Percentiles rank a stretch among this genome's conserved stretches.
These are phyloP conservation scores for Diplodus sargus DNA, from an alignment of 2,797 vertebrate species.

Conservation along the genomic window DNA sequence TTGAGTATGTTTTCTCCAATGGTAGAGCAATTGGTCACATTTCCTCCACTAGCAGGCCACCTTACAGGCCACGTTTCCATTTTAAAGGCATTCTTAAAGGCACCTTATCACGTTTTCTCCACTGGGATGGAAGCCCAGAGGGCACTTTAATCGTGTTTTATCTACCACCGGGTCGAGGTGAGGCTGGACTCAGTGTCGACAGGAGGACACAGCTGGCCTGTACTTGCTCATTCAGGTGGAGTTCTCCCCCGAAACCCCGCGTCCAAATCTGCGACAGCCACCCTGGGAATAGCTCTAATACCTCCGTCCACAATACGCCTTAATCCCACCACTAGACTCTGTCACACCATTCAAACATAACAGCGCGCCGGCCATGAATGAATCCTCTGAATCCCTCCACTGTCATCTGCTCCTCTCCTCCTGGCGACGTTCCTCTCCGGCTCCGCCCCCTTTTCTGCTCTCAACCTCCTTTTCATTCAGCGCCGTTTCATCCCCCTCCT, in stretches of 20 bases:
- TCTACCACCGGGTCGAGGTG: neutral
- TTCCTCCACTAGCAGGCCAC: neutral
- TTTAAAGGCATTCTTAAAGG: too few relatives aligned
- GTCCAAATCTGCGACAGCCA: constrained; percentile 4
- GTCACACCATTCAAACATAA: constrained; percentile 87
- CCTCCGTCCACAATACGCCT: constrained; percentile 84
- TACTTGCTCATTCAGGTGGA: constrained; percentile 17
- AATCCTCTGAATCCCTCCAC: constrained; percentile 89
- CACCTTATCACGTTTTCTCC: neutral
- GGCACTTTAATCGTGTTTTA: neutral
- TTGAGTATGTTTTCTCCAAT: too few relatives aligned
- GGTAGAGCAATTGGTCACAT: too few relatives aligned
- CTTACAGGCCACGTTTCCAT: too few relatives aligned
- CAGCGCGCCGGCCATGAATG: constrained; percentile 89
- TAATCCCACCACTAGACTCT: constrained; percentile 76
- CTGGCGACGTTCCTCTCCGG: constrained; percentile 64
- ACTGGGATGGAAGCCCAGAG: neutral
- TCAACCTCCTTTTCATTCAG: constrained; percentile 41
- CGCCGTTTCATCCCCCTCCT: constrained; percentile 39
- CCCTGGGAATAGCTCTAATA: constrained; percentile 74
- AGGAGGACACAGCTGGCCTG: neutral
- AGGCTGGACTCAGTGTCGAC: neutral
- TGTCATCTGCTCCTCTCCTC: constrained; percentile 85
- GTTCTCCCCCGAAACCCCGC: neutral
- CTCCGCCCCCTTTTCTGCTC: constrained; percentile 35